Evolutionary conservation across 2,797 vertebrate species (phyloP), one percentile per base, ranked within the genome.

Genomic region (Darevskia mixta): DNA sequence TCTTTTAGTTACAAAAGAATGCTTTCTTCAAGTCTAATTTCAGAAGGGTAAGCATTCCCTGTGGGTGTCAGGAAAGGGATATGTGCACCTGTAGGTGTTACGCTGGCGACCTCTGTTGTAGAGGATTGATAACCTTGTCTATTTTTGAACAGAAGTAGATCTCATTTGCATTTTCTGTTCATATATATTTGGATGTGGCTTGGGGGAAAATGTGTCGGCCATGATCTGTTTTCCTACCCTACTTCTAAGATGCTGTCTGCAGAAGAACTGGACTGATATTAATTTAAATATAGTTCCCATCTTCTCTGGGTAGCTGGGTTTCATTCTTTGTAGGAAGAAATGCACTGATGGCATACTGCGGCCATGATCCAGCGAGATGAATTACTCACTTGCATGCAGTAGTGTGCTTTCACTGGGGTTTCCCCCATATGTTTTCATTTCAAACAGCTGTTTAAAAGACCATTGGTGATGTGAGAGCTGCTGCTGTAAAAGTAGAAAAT

Each of bases 261-360:
- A n/a, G 38, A 23, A 18, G 9, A 23, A 29, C 18, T 83, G 58
- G 82, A 73, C 38, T 78, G 43, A 32, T 85, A 3, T 86, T n/a
- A 20, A 75, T 69, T 8, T 32, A 2, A 0, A 2, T 58, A 0
- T 0, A 5, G 0, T 29, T 86, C 13, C 49, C 5, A 1, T 76
- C n/a, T 13, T 11, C 79, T 87, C 49, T 49, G 15, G 23, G 1
- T 18, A 27, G 1, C 23, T 87, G 2, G 29, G 23, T 79, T 89
- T 0, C 45, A 81, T 27, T 45, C 0, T 32, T 45, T 3, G 41
- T 66, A 38, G 32, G 8, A 58, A 71, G n/a, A 83, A n/a, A 8
- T 1, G 3, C 32, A 2, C 10, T 20, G 35, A 0, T 85, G 64
- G 76, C 58, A 1, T 4, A 25, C 17, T 69, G 6, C 43, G 25